Evolutionary conservation across 2,888 invertebrate species (phyloP), one percentile per base, ranked within the genome.

Genomic region (Nemotelus pantherinus): DNA sequence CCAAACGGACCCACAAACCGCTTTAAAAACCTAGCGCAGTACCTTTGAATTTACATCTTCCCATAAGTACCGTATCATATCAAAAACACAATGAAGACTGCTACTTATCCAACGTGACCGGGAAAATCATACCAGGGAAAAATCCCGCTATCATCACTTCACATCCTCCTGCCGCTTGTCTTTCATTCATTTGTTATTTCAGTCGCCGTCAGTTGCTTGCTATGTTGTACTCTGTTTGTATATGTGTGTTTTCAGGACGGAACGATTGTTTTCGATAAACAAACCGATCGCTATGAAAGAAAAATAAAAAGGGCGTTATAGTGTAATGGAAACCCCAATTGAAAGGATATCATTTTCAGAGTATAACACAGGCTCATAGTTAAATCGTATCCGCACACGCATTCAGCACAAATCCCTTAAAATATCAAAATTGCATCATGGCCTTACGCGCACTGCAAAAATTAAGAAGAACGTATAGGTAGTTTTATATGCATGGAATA

Each of bases 301-400:
- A 67, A 68, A 76, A 76, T 58, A 76, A 45, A 47, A 67, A 67
- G 76, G 77, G 55, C 77, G 79, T 79, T 47, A 76, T 68, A 78
- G 58, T 79, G 79, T 77, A 79, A 79, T 77, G 76, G 76, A 79
- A 77, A 79, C 79, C 77, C 65, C 25, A 25, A 65, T 76, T 68
- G 71, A 63, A 53, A 64, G 64, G 63, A 76, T 77, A 77, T 77
- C 76, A 57, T 45, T 72, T 63, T 75, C 50, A 41, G 1, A 5
- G 68, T 4, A 63, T 47, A 67, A 65, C 65, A 25, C 25, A 68
- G 25, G 25, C 25, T 25, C 25, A 25, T 25, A 25, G 25, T 25
- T 25, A 25, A 25, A 68, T 3, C 50, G 68, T 44, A 39, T 3
- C 4, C 68, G 7, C 3, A 25, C 25, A 25, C 25, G 25, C 25